Evolutionary conservation across 2,113 vertebrate species (phyloP).

Genomic region (Himantopus leucocephalus): DNA sequence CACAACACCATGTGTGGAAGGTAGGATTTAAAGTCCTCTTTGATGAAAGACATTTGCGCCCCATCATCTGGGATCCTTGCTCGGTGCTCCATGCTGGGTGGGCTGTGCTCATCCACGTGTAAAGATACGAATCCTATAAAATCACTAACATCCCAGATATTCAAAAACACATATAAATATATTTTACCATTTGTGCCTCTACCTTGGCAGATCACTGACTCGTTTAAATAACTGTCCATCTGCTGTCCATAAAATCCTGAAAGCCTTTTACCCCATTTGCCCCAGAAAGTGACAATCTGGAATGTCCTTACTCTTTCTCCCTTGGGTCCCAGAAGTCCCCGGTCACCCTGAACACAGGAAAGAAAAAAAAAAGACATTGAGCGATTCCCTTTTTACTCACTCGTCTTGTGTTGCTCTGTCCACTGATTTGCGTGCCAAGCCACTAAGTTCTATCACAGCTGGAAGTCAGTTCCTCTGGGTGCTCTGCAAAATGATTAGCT

Average conservation of each 20-base stretch:
- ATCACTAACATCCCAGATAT: not conserved
- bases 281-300: not conserved
- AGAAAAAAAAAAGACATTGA: not conserved
- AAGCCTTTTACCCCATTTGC: not conserved
- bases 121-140: not conserved
- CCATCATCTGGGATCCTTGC: not conserved
- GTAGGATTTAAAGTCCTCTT: not conserved
- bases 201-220: not conserved
- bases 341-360: constrained; percentile 76
- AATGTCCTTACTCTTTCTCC: constrained; percentile 83
- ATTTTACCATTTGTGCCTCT: not conserved
- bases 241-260: not conserved
- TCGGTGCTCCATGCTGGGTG: rapidly evolving
- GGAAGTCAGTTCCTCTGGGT: not conserved
- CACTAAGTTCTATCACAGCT: not conserved
- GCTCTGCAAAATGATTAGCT: not conserved
- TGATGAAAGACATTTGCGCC: not conserved
- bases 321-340: constrained; percentile 77
- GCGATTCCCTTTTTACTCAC: not conserved
- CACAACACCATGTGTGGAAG: not conserved
- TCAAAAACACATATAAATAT: not conserved
- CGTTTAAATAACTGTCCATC: not conserved
- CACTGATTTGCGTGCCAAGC: not conserved
- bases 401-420: not conserved
- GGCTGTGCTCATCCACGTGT: not conserved